Evolutionary conservation across 1,140 invertebrate species (phyloP).

Genomic region (Drosophila yakuba): DNA sequence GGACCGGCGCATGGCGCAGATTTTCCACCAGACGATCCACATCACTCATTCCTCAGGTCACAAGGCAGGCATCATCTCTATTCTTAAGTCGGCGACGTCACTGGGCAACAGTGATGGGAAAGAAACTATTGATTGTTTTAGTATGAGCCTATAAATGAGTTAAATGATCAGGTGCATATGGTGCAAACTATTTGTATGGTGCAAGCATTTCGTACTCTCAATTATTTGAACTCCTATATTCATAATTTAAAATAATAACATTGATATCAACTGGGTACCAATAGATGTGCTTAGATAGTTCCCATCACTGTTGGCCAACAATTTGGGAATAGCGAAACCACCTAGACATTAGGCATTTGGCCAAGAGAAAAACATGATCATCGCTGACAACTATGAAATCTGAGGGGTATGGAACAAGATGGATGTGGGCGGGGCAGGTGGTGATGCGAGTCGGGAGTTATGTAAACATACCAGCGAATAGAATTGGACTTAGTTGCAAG

Average conservation of each 20-base stretch:
- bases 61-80: slow-evolving; percentile 31
- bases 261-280: not conserved
- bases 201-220: no score
- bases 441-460: slow-evolving; percentile 42
- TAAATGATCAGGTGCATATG: not conserved
- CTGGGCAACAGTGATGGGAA: slow-evolving; percentile 19
- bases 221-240: no score
- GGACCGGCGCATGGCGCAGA: slow-evolving; percentile 22
- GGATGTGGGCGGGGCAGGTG: slow-evolving; percentile 2
- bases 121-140: not conserved
- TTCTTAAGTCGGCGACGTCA: slow-evolving; percentile 30
- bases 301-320: slow-evolving; percentile 20
- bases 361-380: slow-evolving; percentile 5
- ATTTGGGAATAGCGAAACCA: slow-evolving; percentile 11
- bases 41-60: slow-evolving; percentile 24
- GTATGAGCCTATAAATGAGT: not conserved
- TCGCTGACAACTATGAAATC: slow-evolving; percentile 38
- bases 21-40: slow-evolving; percentile 37
- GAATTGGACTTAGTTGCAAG: slow-evolving; percentile 31
- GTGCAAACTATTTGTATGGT: not conserved
- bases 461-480: slow-evolving; percentile 54
- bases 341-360: slow-evolving; percentile 4
- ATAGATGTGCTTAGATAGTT: not conserved
- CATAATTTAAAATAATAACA: no score
- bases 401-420: not conserved